These are phyloP conservation scores for Bursaphelenchus mucronatus DNA, from an alignment of 1,140 invertebrate species.

Conservation along the genomic window DNA sequence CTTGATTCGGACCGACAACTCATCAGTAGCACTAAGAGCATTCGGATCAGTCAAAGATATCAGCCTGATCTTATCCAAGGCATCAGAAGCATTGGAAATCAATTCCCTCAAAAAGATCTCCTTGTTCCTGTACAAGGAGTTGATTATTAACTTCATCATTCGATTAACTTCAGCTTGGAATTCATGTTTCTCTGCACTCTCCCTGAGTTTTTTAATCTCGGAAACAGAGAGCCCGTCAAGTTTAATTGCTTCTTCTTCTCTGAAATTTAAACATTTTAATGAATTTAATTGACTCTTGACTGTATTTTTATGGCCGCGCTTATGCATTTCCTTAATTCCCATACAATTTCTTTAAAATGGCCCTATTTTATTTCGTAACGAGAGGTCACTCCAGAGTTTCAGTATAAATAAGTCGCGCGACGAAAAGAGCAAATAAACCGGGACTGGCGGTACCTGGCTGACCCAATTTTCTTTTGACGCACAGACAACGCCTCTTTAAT, in stretches of 20 bases:
- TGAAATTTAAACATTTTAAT: slow-evolving; percentile 50
- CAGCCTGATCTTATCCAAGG: slow-evolving; percentile 84
- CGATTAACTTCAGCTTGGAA: slow-evolving; percentile 79
- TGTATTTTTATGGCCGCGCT: too few relatives aligned
- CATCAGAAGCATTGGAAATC: slow-evolving; percentile 93
- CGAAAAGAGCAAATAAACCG: background rate
- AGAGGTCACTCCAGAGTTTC: too few relatives aligned
- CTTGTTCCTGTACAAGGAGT: slow-evolving; percentile 94
- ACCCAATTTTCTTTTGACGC: too few relatives aligned
- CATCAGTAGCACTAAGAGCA: slow-evolving; percentile 73
- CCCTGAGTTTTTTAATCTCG: slow-evolving; percentile 82
- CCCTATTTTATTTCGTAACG: too few relatives aligned
- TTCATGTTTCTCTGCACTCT: slow-evolving; percentile 83
- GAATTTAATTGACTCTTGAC: slow-evolving; percentile 3
- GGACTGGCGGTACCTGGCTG: too few relatives aligned
- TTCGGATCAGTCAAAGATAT: slow-evolving; percentile 80
- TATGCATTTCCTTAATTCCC: too few relatives aligned
- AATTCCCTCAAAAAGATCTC: slow-evolving; percentile 96
- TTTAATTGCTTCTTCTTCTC: slow-evolving; percentile 94
- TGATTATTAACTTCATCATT: slow-evolving; percentile 99
- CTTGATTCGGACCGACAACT: slow-evolving; percentile 87
- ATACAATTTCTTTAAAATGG: too few relatives aligned
- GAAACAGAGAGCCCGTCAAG: slow-evolving; percentile 89
- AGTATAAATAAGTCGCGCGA: slow-evolving; percentile 18
- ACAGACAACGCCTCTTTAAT: too few relatives aligned